Evolutionary conservation across 1,140 invertebrate genomes (phyloP).

Genomic region (Goniozus legneri): DNA sequence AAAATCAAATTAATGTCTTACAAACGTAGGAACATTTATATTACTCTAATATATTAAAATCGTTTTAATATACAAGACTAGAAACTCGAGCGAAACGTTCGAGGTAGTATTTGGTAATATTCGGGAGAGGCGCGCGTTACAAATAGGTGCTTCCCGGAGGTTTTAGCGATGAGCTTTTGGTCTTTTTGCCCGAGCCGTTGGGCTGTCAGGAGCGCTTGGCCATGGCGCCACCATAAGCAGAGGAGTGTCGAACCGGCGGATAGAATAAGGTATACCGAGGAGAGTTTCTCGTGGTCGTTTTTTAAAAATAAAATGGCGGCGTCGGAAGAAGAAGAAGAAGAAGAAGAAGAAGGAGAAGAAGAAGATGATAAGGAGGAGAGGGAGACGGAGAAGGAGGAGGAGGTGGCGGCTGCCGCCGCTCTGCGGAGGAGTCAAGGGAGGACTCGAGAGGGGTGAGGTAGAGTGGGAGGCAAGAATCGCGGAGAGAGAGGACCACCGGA

Average conservation of each 20-base stretch:
- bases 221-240: conserved; percentile 40
- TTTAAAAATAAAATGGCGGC: conserved; percentile 42
- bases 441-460: conserved; percentile 2
- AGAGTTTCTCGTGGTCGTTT: conserved; percentile 22
- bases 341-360: conserved; percentile 12
- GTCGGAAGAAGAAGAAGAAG: conserved; percentile 23
- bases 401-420: conserved; percentile 1
- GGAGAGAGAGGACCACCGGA: conserved; percentile 38
- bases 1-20: too few species aligned
- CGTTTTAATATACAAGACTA: too few species aligned
- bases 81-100: too few species aligned
- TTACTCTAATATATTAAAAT: too few species aligned
- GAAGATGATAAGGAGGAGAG: conserved; percentile 1
- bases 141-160: too few species aligned
- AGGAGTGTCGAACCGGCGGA: conserved; percentile 11
- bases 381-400: conserved; percentile 3
- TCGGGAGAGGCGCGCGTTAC: too few species aligned
- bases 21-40: too few species aligned
- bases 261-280: conserved; percentile 5
- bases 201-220: conserved; percentile 40
- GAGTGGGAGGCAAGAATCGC: conserved; percentile 15
- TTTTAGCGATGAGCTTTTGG: too few species aligned
- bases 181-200: conserved; percentile 19
- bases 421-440: conserved; percentile 8
- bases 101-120: too few species aligned